Conservation (phyloP, 2,888 invertebrate species). For the Nowickia ferox region DNA sequence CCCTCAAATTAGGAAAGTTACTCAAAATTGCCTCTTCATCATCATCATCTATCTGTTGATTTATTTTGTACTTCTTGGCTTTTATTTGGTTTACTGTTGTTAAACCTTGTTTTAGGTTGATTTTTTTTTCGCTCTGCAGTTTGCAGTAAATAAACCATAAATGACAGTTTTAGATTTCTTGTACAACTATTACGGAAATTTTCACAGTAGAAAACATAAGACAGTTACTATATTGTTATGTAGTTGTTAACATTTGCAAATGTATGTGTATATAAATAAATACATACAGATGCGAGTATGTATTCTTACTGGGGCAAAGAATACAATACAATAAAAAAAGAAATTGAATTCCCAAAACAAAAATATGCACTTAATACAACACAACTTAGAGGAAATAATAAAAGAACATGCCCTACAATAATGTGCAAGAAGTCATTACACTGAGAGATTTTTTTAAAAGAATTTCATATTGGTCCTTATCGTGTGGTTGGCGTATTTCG, state of each 20-base stretch:
- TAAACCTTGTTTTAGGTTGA: neutral
- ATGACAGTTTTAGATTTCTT: constrained; percentile 71
- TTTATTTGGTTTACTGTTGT: constrained; percentile 33
- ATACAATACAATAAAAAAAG: constrained; percentile 19
- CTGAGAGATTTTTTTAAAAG: neutral
- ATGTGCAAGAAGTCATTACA: constrained; percentile 28
- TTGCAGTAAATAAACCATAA: constrained; percentile 67
- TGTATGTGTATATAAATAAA: neutral
- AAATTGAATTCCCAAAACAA: constrained; percentile 55
- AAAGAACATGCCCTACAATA: constrained; percentile 33
- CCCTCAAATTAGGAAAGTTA: constrained; percentile 53
- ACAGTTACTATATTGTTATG: constrained; percentile 2
- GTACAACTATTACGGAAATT: constrained; percentile 56
- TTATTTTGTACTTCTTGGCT: constrained; percentile 45
- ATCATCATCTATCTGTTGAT: constrained; percentile 15
- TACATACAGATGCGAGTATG: neutral
- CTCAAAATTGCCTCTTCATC: constrained; percentile 26
- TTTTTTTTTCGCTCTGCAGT: constrained; percentile 9
- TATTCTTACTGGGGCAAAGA: constrained; percentile 32
- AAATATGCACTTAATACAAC: constrained; percentile 40
- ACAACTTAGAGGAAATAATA: constrained; percentile 45
- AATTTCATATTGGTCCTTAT: neutral
- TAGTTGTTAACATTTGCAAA: neutral
- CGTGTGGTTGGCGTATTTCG: too few species aligned
- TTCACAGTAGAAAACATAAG: constrained; percentile 50